These are phyloP conservation scores for Mandrillus leucophaeus DNA, from an alignment of 2,113 vertebrate genomes.

Conservation along the genomic window DNA sequence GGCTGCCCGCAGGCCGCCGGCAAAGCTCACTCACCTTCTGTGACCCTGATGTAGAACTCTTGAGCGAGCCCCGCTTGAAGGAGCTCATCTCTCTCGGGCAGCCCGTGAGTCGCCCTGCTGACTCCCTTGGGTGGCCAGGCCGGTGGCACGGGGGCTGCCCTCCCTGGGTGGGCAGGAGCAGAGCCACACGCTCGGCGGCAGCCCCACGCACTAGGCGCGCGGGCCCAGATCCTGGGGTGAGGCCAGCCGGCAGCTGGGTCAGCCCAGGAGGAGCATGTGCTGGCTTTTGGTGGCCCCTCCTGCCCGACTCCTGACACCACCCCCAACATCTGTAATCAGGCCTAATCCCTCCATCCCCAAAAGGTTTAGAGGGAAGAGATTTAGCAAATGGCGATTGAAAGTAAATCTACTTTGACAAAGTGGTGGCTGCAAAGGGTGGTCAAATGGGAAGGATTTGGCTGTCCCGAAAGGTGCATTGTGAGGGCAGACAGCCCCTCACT, in stretches of 20 bases:
- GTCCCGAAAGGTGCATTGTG: conserved; percentile 61
- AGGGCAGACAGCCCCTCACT: conserved; percentile 73
- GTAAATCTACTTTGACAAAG: conserved; percentile 96
- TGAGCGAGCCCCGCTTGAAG: conserved; percentile 92
- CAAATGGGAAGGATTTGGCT: conserved; percentile 79
- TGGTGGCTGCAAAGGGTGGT: conserved; percentile 83
- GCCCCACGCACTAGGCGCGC: conserved; percentile 63
- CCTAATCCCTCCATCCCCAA: conserved; percentile 93
- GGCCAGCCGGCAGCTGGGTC: fast-evolving
- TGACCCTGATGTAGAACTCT: conserved; percentile 92
- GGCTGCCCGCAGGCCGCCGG: fast-evolving
- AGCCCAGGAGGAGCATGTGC: conserved; percentile 76
- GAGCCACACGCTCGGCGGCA: fast-evolving
- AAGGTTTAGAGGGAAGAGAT: conserved; percentile 94
- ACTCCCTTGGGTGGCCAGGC: conserved; percentile 74
- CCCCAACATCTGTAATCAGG: conserved; percentile 91
- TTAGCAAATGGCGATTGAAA: conserved; percentile 99
- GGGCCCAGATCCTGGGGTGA: neutral
- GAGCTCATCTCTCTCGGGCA: conserved; percentile 87
- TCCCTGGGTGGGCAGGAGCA: too few species aligned
- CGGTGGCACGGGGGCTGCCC: neutral
- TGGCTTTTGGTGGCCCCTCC: conserved; percentile 81
- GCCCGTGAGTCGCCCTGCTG: conserved; percentile 70
- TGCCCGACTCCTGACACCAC: neutral
- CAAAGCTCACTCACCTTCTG: conserved; percentile 92